Percentiles rank a stretch among this genome's conserved stretches.
phyloP scores from a whole-genome alignment of 2,113 vertebrate genomes.

The Chaenogobius annularis region DNA sequence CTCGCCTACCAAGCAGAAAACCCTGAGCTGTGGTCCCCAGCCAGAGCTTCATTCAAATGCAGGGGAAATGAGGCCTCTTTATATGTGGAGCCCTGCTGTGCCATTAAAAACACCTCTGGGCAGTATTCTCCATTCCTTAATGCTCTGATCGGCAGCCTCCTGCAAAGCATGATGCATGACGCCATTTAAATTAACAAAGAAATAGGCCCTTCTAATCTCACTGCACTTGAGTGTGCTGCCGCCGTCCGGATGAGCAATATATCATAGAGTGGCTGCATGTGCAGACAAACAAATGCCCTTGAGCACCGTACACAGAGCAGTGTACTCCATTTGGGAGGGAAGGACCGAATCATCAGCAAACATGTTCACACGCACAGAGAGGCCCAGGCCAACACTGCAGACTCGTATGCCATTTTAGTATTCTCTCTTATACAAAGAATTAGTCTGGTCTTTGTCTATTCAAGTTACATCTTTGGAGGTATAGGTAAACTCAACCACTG shows the following conservation, averaged over 20 bases:
- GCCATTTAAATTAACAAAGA: slow-evolving; percentile 99
- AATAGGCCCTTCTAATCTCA: slow-evolving; percentile 93
- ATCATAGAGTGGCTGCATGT: slow-evolving; percentile 85
- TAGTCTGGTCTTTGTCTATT: slow-evolving; percentile 1
- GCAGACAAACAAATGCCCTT: slow-evolving; percentile 78
- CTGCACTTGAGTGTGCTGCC: slow-evolving; percentile 88
- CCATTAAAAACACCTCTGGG: slow-evolving; percentile 97
- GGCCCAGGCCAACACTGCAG: slow-evolving; percentile 12
- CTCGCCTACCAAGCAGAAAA: slow-evolving; percentile 25
- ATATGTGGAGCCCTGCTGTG: slow-evolving; percentile 84
- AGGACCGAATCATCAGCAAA: slow-evolving; percentile 84
- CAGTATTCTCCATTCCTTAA: slow-evolving; percentile 85
- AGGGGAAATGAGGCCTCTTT: slow-evolving; percentile 61
- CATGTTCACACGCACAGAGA: slow-evolving; percentile 14
- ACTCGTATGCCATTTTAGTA: neutral
- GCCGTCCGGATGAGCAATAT: slow-evolving; percentile 92
- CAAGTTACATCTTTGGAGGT: neutral
- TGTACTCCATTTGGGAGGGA: slow-evolving; percentile 80
- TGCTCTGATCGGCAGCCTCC: slow-evolving; percentile 87
- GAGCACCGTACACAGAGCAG: slow-evolving; percentile 84
- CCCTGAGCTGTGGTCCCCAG: slow-evolving; percentile 19
- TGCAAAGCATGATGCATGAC: slow-evolving; percentile 97
- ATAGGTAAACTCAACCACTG: neutral
- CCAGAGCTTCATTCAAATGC: slow-evolving; percentile 53
- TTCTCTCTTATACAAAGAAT: neutral